Evolutionary conservation across 2,797 vertebrate species (phyloP), one percentile per base, ranked within the genome.

Genomic region (Myiotriccus ornatus): DNA sequence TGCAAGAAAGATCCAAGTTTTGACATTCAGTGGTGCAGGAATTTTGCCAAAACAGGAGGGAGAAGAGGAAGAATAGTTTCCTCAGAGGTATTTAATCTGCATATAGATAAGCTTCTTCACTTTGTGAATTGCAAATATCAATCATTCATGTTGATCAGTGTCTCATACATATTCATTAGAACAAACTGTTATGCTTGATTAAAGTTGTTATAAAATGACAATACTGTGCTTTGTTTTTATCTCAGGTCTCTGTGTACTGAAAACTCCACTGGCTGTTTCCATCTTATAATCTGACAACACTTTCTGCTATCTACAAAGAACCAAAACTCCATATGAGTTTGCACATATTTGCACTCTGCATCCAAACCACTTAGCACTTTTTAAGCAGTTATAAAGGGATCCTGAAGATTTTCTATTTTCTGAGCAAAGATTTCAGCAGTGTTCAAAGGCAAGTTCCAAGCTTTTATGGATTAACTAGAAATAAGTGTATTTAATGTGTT

Each of bases 91-190:
- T 89, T 95, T 97, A 97, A 96, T 94, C 89, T 96, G 90, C 79
- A 96, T 96, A 93, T 95, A 97, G 76, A 97, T 96, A 94, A 95
- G 92, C 81, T 97, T 94, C 95, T 82, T 83, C 96, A 83, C 90
- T 95, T 95, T 94, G 78, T 59, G 22, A 96, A 96, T 89, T 93
- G 94, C 59, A 97, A 93, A 95, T 97, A 97, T 97, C 96, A 97
- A 94, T 96, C 96, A 97, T 96, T 96, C 93, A 87, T 97, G 95
- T 96, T 97, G 93, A 97, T 96, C 90, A 88, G 82, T 55, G 23
- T 90, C 50, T 96, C 59, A 96, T 91, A 76, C 80, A 94, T 97
- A 95, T 96, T 96, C 96, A 92, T 93, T 78, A 83, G 74, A 60
- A 88, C 59, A 84, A 89, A 89, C 59, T 80, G 37, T 24, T 94